Percentiles rank a stretch among this genome's conserved stretches.
phyloP scores from a whole-genome alignment of 2,888 invertebrate genomes.

The Nudaria mundana region DNA sequence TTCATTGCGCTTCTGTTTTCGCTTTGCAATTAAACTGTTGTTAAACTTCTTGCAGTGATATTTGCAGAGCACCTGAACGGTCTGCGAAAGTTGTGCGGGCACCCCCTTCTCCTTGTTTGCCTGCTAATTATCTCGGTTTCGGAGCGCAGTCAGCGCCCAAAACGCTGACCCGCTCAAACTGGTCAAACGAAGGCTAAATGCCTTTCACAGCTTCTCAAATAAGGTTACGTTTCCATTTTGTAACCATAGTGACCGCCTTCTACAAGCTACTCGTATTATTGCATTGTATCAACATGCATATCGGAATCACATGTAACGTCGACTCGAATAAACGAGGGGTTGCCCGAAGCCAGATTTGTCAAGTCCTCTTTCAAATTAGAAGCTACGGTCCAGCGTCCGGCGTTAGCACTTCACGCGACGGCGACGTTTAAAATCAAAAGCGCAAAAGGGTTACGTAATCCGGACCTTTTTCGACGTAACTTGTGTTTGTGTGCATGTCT shows the following conservation, averaged over 20 bases:
- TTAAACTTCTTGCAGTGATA: slow-evolving; percentile 78
- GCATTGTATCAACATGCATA: slow-evolving; percentile 79
- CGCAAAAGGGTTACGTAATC: slow-evolving; percentile 79
- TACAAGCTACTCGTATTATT: slow-evolving; percentile 61
- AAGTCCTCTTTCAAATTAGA: slow-evolving; percentile 77
- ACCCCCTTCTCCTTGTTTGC: slow-evolving; percentile 70
- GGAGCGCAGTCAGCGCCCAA: slow-evolving; percentile 64
- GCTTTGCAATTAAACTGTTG: slow-evolving; percentile 78
- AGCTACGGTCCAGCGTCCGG: slow-evolving; percentile 47
- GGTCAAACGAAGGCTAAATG: slow-evolving; percentile 73
- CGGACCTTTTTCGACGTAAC: slow-evolving; percentile 74
- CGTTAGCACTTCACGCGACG: slow-evolving; percentile 73
- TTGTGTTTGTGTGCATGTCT: slow-evolving; percentile 76
- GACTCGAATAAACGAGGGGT: slow-evolving; percentile 74
- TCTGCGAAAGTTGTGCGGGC: slow-evolving; percentile 69
- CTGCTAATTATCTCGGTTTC: slow-evolving; percentile 73
- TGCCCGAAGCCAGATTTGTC: slow-evolving; percentile 76
- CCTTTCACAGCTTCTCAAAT: slow-evolving; percentile 62
- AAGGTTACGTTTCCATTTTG: slow-evolving; percentile 61
- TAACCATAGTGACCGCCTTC: slow-evolving; percentile 73
- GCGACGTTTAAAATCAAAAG: slow-evolving; percentile 79
- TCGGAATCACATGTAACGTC: slow-evolving; percentile 65
- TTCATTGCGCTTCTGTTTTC: slow-evolving; percentile 76
- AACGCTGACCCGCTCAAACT: slow-evolving; percentile 68
- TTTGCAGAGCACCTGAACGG: slow-evolving; percentile 77